Evolutionary conservation across 2,797 vertebrate species (phyloP), one percentile per base, ranked within the genome.

Genomic region (Anableps anableps): DNA sequence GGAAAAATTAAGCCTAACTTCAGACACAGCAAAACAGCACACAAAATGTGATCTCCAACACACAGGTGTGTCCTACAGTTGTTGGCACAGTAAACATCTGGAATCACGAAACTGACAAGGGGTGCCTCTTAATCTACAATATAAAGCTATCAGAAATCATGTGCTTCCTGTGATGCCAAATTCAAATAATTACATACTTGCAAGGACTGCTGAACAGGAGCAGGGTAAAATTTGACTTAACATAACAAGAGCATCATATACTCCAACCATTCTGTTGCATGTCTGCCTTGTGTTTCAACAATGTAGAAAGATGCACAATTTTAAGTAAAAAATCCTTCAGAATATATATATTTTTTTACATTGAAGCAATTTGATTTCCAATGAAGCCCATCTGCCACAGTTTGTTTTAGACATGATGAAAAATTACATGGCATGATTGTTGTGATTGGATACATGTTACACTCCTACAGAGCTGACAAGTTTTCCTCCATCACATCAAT

Each of bases 31-130:
- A 41, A 53, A 80, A 51, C 0, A 73, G 36, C 4, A 55, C 36
- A 71, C 53, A 43, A 80, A 60, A 41, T 60, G 53, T 73, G 41
- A 72, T 66, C 29, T 80, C 23, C 70, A 68, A 82, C 70, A 83
- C n/a, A 82, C 16, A 72, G 53, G 10, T 79, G 29, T 81, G 74
- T 79, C 58, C 74, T 71, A 71, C 17, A 76, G 80, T 73, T 38
- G 29, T 45, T 76, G 38, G 43, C 21, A 41, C 21, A 53, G 41
- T 50, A 73, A 31, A 8, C 8, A 31, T 1, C n/a, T 26, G 53
- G 66, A 78, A 78, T 58, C 66, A 51, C n/a, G 66, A 34, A 51
- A 80, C 23, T 41, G 26, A 58, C 23, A 73, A 78, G 58, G 6
- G 6, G 19, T 14, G 2, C 7, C 66, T 76, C 26, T 47, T 26